Percentiles rank a stretch among this genome's conserved stretches.
phyloP scores from a whole-genome alignment of 1,140 invertebrate genomes.

The Oppia nitens region DNA sequence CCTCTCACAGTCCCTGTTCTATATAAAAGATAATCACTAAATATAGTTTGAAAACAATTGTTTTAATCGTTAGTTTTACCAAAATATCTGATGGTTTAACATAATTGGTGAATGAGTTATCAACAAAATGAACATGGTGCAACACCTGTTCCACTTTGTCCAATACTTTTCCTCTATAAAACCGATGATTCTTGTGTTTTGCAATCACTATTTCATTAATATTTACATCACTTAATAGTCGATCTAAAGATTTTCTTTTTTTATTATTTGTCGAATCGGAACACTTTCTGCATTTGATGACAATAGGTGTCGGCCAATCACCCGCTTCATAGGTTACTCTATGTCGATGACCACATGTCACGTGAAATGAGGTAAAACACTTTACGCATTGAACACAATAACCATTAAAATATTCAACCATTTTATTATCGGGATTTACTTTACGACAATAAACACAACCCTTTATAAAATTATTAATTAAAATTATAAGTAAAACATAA shows the following conservation, averaged over 20 bases:
- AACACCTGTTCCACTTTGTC: conserved; percentile 34
- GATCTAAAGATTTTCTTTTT: conserved; percentile 6
- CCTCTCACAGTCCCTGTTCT: background rate
- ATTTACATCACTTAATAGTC: conserved; percentile 22
- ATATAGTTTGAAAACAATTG: background rate
- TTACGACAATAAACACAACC: conserved; percentile 21
- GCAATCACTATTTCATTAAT: conserved; percentile 37
- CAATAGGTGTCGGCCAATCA: conserved; percentile 31
- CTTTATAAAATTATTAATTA: conserved; percentile 17
- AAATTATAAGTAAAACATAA: conserved; percentile 5
- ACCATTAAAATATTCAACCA: conserved; percentile 15
- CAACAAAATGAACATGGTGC: conserved; percentile 44
- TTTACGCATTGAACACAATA: conserved; percentile 33
- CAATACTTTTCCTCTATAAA: conserved; percentile 38
- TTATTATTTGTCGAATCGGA: conserved; percentile 17
- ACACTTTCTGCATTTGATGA: conserved; percentile 34
- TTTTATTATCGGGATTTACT: conserved; percentile 7
- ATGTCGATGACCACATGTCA: conserved; percentile 34
- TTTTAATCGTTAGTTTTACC: background rate
- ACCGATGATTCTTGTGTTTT: conserved; percentile 43
- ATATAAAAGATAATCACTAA: conserved; percentile 26
- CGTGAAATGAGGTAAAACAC: conserved; percentile 32
- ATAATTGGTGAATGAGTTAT: conserved; percentile 44
- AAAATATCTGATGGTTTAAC: conserved; percentile 28
- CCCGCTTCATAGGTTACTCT: conserved; percentile 31